Conservation (phyloP, 1,140 invertebrate genomes). For the Drosophila leontia region DNA sequence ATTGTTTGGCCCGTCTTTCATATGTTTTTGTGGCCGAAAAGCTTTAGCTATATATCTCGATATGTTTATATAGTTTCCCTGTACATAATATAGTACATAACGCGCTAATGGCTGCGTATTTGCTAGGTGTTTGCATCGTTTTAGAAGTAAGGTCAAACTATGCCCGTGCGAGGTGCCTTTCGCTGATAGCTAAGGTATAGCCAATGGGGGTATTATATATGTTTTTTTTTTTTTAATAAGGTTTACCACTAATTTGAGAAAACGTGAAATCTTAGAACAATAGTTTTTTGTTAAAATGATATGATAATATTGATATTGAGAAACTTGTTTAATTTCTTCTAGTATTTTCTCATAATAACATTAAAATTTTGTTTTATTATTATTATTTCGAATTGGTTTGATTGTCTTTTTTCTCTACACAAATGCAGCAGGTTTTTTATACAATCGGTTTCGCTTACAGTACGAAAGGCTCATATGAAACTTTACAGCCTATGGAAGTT, state of each 20-base stretch:
- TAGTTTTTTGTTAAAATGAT: no score
- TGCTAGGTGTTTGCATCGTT: constrained; percentile 49
- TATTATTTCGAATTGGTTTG: no score
- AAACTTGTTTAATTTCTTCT: neutral
- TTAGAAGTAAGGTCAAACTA: constrained; percentile 68
- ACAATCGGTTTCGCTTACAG: no score
- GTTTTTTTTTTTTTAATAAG: constrained; percentile 1
- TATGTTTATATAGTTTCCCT: constrained; percentile 34
- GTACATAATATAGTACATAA: constrained; percentile 16
- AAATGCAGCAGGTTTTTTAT: no score
- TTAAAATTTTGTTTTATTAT: neutral
- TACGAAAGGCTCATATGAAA: no score
- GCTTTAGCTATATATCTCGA: constrained; percentile 55
- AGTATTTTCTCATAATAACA: neutral
- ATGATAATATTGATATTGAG: no score
- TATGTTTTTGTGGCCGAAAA: constrained; percentile 55
- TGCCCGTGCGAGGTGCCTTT: constrained; percentile 22
- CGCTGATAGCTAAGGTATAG: constrained; percentile 58
- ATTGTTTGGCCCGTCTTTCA: constrained; percentile 66
- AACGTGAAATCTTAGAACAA: no score
- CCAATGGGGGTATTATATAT: constrained; percentile 34
- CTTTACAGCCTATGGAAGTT: neutral
- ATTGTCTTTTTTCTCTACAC: neutral
- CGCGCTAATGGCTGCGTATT: constrained; percentile 26
- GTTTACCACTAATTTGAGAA: neutral